These are phyloP conservation scores for Manis crassicaudata DNA, from an alignment of 2,797 vertebrate genomes.

Conservation along the genomic window DNA sequence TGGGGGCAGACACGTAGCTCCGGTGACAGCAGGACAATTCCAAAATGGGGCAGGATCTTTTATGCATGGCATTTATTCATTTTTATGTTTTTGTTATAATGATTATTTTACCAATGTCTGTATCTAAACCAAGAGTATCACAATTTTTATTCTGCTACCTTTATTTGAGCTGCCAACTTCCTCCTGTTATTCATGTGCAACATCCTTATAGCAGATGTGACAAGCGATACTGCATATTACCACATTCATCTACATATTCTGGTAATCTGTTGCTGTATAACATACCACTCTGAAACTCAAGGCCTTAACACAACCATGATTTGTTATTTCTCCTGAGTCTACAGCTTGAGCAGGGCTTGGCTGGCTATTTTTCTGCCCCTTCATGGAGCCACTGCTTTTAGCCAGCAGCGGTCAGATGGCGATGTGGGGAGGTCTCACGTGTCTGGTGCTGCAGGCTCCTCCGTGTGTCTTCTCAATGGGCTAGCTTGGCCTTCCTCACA, in stretches of 20 bases:
- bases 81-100: background rate
- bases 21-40: background rate
- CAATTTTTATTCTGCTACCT: background rate
- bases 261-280: background rate
- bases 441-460: background rate
- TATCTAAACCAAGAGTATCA: background rate
- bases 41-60: background rate
- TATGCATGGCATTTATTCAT: background rate
- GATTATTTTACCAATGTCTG: background rate
- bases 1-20: background rate
- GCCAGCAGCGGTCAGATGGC: background rate
- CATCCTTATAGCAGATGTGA: background rate
- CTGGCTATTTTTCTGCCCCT: background rate
- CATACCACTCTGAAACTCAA: background rate
- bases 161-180: background rate
- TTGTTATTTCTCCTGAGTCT: background rate
- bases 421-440: background rate
- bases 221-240: background rate
- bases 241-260: background rate
- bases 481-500: background rate
- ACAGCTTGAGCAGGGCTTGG: background rate
- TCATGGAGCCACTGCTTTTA: background rate
- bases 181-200: background rate
- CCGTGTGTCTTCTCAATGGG: background rate
- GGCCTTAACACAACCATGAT: background rate